A percentile compares a stretch with the other conserved stretches of the same genome.
Evolutionary conservation across 2,113 vertebrate species (phyloP).

Genomic region (Cyprinodon variegatus): DNA sequence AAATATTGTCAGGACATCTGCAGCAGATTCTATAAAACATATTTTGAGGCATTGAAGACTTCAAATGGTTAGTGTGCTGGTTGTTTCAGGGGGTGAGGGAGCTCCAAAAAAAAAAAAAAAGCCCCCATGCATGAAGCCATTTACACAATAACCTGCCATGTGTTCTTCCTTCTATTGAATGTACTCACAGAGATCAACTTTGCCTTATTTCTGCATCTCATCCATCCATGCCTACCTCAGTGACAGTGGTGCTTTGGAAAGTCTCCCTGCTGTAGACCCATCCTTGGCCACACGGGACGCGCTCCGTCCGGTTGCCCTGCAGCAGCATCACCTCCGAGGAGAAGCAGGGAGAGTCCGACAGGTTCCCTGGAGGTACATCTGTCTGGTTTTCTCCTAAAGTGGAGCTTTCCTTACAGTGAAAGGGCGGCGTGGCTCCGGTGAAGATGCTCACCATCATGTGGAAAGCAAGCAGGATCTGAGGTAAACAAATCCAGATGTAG

Average conservation of each 20-base stretch:
- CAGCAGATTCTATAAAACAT: too few species aligned
- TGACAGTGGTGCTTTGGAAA: constrained; percentile 75
- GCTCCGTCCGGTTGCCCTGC: constrained; percentile 52
- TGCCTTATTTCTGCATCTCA: neutral
- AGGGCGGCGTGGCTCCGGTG: constrained; percentile 73
- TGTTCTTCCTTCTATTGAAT: too few species aligned
- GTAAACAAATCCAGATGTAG: constrained; percentile 80
- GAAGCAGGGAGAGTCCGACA: constrained; percentile 43
- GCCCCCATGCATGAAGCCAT: neutral
- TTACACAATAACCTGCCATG: neutral
- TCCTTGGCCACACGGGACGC: constrained; percentile 59
- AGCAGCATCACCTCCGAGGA: neutral
- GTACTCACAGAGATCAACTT: too few species aligned
- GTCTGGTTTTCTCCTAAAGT: constrained; percentile 28
- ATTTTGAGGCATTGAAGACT: too few species aligned
- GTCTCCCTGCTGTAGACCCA: constrained; percentile 75
- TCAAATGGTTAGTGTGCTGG: too few species aligned
- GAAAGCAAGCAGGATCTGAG: constrained; percentile 75
- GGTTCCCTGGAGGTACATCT: constrained; percentile 34
- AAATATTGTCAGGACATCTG: too few species aligned
- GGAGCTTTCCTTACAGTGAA: constrained; percentile 59
- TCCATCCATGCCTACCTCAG: constrained; percentile 65
- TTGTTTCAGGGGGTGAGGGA: too few species aligned
- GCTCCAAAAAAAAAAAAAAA: too few species aligned
- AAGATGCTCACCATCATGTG: constrained; percentile 82